Base-by-base conservation (phyloP, 2,113 vertebrate genomes). In the Solea solea region DNA sequence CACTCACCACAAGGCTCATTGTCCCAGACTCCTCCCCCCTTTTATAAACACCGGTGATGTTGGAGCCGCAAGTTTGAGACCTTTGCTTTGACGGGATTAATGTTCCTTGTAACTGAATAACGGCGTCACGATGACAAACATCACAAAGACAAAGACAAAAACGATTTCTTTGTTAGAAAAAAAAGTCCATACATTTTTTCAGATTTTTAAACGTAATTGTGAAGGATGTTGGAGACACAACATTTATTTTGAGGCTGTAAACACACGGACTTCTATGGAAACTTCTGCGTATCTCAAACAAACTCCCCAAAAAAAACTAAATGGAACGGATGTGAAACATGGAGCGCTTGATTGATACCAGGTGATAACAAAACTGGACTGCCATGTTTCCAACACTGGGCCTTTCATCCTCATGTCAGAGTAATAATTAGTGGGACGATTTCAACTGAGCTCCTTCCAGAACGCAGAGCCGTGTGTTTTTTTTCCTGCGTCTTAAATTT, bases 281-380 rank as follows among this genome's bases (percentile, higher is more conserved):
- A 62, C 45, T 62, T 44, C 48, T 68, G 12, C 14, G 63, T 64
- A 67, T 84, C 49, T 52, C 25, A 77, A 80, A 72, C 64, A 82
- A 83, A 78, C 49, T 80, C 71, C 21, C 21, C 21, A 21, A 21
- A 21, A 21, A 10, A 51, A 25, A 5, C 5, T 12, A 49, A 68
- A 49, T 14, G 44, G 21, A 72, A 42, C 4, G 1, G 70, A 54
- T 40, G 45, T 46, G 60, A 77, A 78, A 60, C 15, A 48, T 7
- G 15, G 44, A 66, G 13, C 25, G 61, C 56, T 67, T 83, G 34
- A 87, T 81, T 86, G 66, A 60, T 74, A 75, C 61, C 72, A 87
- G 76, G 69, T 9, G 34, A 78, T 72, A 54, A 58, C 60, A 80
- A 52, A 71, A 48, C 49, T 21, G 34, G 51, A 39, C 16, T 8